Evolutionary conservation across 2,888 invertebrate species (phyloP).

Genomic region (Crocallis elinguaria): DNA sequence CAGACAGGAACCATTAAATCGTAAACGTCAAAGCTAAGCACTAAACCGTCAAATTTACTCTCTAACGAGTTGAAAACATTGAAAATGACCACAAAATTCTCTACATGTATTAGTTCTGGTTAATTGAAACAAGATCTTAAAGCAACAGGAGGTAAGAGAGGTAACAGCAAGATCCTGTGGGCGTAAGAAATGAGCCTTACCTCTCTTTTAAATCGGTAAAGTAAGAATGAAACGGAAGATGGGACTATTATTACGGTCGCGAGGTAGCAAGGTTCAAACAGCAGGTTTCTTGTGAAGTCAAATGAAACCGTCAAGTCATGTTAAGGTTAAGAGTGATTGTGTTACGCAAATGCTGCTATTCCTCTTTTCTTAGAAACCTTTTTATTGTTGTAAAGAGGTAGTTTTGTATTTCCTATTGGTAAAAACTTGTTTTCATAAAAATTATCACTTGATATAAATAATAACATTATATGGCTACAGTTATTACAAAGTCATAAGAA

Average conservation of each 20-base stretch:
- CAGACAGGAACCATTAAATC: slow-evolving; percentile 1
- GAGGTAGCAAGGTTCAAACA: slow-evolving; percentile 40
- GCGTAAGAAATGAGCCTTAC: slow-evolving; percentile 52
- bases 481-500: too few relatives aligned
- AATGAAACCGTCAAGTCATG: slow-evolving; percentile 34
- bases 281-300: slow-evolving; percentile 46
- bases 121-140: slow-evolving; percentile 73
- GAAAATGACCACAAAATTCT: slow-evolving; percentile 21
- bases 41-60: slow-evolving; percentile 14
- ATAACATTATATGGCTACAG: too few relatives aligned
- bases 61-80: slow-evolving; percentile 19
- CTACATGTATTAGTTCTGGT: slow-evolving; percentile 36
- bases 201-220: slow-evolving; percentile 45
- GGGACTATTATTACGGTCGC: slow-evolving; percentile 45
- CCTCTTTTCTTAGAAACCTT: not conserved
- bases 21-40: slow-evolving; percentile 9
- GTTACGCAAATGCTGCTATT: slow-evolving; percentile 21
- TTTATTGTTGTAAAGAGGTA: not conserved
- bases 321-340: slow-evolving; percentile 12
- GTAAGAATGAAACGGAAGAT: slow-evolving; percentile 44
- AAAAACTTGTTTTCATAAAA: too few relatives aligned
- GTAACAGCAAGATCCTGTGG: slow-evolving; percentile 51
- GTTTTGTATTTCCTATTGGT: not conserved
- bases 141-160: slow-evolving; percentile 56
- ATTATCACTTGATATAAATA: too few relatives aligned